A percentile compares a stretch with the other conserved stretches of the same genome.
Evolutionary conservation across 2,797 vertebrate species (phyloP).

Genomic region (Hydrocynus forskahlii): DNA sequence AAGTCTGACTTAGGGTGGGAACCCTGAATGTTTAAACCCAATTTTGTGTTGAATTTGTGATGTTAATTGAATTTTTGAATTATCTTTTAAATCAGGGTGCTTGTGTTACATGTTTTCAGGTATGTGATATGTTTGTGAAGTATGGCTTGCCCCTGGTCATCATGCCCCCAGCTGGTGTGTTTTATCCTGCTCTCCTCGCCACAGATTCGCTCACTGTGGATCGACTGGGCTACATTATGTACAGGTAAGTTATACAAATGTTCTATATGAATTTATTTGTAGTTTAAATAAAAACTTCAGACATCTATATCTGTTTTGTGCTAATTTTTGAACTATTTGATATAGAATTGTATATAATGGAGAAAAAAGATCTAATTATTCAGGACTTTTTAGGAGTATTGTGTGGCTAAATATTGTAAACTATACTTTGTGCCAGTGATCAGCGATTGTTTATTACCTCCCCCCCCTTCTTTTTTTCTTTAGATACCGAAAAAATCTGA

Average conservation of each 20-base stretch:
- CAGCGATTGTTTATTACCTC: no score
- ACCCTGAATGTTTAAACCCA: no score
- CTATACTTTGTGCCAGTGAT: background rate
- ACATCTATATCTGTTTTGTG: background rate
- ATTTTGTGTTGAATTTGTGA: background rate
- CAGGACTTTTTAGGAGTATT: no score
- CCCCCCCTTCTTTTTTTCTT: constrained; percentile 35
- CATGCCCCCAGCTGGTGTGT: constrained; percentile 87
- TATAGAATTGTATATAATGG: background rate
- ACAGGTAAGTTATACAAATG: constrained; percentile 76
- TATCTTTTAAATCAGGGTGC: background rate
- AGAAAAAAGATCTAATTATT: background rate
- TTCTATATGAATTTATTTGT: background rate
- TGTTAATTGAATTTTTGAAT: background rate
- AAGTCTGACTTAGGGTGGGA: no score
- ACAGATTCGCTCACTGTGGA: constrained; percentile 85
- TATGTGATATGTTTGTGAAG: constrained; percentile 88
- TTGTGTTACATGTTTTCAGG: constrained; percentile 70
- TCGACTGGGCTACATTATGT: constrained; percentile 90
- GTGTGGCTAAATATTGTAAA: background rate
- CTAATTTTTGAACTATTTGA: background rate
- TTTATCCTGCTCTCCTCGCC: constrained; percentile 88
- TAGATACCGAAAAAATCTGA: constrained; percentile 90
- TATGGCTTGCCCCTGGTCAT: constrained; percentile 87
- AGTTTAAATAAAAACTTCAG: background rate